Base-by-base conservation (phyloP, 92 coral and sea anemone species). In the Epizoanthus fatuus region DNA sequence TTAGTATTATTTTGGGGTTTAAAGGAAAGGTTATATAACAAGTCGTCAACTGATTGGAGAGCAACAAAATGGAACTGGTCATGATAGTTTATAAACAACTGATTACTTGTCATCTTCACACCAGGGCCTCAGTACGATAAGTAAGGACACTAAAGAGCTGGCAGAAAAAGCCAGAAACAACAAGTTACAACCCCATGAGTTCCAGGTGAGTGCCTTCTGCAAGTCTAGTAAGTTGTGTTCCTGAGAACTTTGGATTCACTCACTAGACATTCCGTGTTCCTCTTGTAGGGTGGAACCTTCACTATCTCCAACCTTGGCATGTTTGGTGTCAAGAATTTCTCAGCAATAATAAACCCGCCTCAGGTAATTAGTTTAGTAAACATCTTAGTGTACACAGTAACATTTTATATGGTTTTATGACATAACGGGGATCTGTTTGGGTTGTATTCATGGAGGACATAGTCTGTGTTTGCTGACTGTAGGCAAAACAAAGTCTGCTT, bases 331-430 rank as follows among this genome's bases (percentile, higher is more conserved):
- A 97, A 97, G 88, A 95, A 95, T 71, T 97, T 97, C 69, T 84
- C 98, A n/a, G 99, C 99, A 32, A 95, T 97, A 25, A 97, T 97
- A 5, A 97, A 97, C 77, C 99, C 99, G 15, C 99, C 99, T 9
- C 99, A 97, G 95, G 98, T 96, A 83, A 57, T 72, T 67, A 52
- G 56, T 19, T 53, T 53, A 37, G 5, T 60, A 5, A 14, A 51
- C 22, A 9, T 17, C 0, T 40, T 72, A 17, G 1, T 10, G 72
- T 29, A 29, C 17, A 10, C 49, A 66, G 25, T 14, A 63, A 2
- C 13, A 63, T 20, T 2, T 20, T 8, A 32, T 20, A 63, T 20
- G 38, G 11, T 63, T 63, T 20, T 2, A 8, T 6, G 38, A 20
- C 9, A 63, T 11, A 6, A 63, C 13, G 13, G 69, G 8, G 29